Evolutionary conservation across 2,888 invertebrate genomes (phyloP).

Genomic region (Melinaea menophilus): DNA sequence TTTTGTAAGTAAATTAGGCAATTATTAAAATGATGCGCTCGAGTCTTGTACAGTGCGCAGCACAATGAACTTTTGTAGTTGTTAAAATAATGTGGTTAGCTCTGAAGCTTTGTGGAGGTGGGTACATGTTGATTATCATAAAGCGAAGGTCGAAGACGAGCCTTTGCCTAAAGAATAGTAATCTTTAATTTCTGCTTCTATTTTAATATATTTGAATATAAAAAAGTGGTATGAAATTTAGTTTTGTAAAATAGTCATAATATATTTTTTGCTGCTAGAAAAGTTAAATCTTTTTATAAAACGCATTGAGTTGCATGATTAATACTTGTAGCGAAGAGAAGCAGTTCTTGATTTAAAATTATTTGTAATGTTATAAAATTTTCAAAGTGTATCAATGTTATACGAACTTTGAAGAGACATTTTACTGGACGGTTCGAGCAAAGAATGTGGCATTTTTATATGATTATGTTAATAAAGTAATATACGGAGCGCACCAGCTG

Average conservation of each 20-base stretch:
- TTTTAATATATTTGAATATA: conserved; percentile 13
- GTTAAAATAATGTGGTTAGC: conserved; percentile 36
- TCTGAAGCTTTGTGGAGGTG: conserved; percentile 10
- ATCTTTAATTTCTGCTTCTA: conserved; percentile 18
- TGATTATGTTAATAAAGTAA: not conserved
- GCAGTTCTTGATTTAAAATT: too few relatives aligned
- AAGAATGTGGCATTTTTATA: too few relatives aligned
- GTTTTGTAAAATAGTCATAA: not conserved
- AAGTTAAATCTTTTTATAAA: too few relatives aligned
- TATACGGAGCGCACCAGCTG: not conserved
- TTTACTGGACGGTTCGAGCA: too few relatives aligned
- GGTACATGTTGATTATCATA: conserved; percentile 30
- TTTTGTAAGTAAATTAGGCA: conserved; percentile 31
- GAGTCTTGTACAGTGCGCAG: conserved; percentile 17
- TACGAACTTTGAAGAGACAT: too few relatives aligned
- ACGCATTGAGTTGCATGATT: too few relatives aligned
- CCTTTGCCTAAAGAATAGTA: conserved; percentile 29
- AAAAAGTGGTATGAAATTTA: conserved; percentile 1
- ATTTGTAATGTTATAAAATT: too few relatives aligned
- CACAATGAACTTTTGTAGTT: conserved; percentile 46
- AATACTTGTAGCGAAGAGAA: too few relatives aligned
- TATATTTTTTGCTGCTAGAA: too few relatives aligned
- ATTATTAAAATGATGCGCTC: conserved; percentile 31
- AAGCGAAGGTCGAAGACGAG: conserved; percentile 33
- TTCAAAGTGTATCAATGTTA: too few relatives aligned